A percentile compares a stretch with the other conserved stretches of the same genome.
Conservation (phyloP, 1,140 invertebrate genomes). For the Leucophenga varia region DNA sequence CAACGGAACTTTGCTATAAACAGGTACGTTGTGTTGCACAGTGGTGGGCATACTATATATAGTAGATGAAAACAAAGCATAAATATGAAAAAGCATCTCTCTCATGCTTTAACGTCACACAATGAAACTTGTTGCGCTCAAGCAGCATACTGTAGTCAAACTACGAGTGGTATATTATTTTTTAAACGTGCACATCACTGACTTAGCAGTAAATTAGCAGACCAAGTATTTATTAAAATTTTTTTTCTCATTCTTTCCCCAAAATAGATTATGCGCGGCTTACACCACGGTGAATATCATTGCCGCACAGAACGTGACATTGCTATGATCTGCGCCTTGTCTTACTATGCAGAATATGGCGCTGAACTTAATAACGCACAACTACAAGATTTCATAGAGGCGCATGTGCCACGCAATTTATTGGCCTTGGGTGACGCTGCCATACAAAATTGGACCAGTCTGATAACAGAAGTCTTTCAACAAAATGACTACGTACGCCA, state of each 20-base stretch:
- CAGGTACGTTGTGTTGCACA: conserved; percentile 60
- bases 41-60: no score
- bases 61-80: neutral
- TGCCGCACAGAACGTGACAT: conserved; percentile 81
- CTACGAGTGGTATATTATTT: no score
- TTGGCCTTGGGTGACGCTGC: conserved; percentile 66
- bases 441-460: conserved; percentile 71
- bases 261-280: conserved; percentile 65
- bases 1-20: conserved; percentile 86
- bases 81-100: neutral
- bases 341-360: conserved; percentile 84
- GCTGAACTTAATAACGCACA: conserved; percentile 56
- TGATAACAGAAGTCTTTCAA: conserved; percentile 65
- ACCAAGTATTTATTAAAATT: no score
- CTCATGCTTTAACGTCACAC: no score
- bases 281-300: conserved; percentile 87
- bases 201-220: no score
- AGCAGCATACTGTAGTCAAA: no score
- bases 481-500: conserved; percentile 63
- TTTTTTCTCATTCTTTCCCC: neutral
- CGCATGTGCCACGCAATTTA: conserved; percentile 83
- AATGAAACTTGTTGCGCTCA: no score
- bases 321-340: conserved; percentile 82
- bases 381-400: conserved; percentile 71
- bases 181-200: no score